Evolutionary conservation across 2,888 invertebrate species (phyloP).

Genomic region (Phortica okadai): DNA sequence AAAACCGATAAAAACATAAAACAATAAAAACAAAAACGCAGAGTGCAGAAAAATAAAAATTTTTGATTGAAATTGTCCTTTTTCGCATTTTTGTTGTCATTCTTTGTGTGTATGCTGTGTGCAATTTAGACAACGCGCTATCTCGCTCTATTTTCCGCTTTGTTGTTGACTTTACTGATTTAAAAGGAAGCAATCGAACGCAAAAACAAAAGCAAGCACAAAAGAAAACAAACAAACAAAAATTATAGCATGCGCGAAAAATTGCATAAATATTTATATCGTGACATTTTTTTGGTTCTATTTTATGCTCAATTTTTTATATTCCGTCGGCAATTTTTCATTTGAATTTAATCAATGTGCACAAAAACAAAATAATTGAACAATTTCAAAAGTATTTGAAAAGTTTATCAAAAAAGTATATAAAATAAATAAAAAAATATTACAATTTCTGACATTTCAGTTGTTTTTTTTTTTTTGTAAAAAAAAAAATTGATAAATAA

Average conservation of each 20-base stretch:
- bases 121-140: neutral
- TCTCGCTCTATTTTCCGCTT: neutral
- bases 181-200: conserved; percentile 6
- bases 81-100: conserved; percentile 19
- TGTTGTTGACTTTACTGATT: conserved; percentile 24
- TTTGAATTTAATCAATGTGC: conserved; percentile 36
- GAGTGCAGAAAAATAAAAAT: conserved; percentile 28
- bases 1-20: conserved; percentile 14
- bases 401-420: neutral
- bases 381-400: conserved; percentile 26
- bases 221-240: conserved; percentile 24
- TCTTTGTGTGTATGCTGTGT: neutral
- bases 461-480: neutral
- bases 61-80: conserved; percentile 68
- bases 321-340: neutral
- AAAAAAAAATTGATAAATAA: conserved; percentile 45
- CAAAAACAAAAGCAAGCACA: neutral
- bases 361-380: conserved; percentile 27
- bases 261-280: conserved; percentile 18
- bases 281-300: neutral
- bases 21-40: conserved; percentile 22
- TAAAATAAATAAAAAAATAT: conserved; percentile 1
- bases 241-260: conserved; percentile 27
- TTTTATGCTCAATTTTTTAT: neutral
- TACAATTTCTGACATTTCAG: neutral